A percentile compares a stretch with the other conserved stretches of the same genome.
These are phyloP conservation scores for Galeruca laticollis DNA, from an alignment of 2,888 invertebrate genomes.

Conservation along the genomic window DNA sequence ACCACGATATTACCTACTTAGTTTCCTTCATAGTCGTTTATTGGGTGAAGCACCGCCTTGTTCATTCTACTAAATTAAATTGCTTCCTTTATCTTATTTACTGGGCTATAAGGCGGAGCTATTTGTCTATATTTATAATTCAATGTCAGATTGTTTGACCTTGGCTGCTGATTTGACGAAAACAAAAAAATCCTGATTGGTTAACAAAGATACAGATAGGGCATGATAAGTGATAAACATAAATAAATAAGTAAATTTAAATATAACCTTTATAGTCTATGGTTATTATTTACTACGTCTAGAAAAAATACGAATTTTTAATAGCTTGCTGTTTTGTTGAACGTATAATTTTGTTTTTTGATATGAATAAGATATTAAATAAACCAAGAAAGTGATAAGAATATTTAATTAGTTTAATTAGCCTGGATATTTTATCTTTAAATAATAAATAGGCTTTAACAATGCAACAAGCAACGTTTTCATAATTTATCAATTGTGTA, in stretches of 20 bases:
- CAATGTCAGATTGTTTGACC: conserved; percentile 33
- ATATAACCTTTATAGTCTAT: conserved; percentile 20
- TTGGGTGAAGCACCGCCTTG: background rate
- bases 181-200: conserved; percentile 30
- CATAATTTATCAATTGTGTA: no score
- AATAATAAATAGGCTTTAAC: no score
- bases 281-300: conserved; percentile 8
- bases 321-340: background rate
- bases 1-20: no score
- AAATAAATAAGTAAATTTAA: conserved; percentile 28
- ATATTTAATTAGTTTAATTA: no score
- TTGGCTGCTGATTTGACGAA: conserved; percentile 34
- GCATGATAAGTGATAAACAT: conserved; percentile 31
- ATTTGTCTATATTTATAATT: conserved; percentile 36
- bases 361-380: no score
- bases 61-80: conserved; percentile 3
- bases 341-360: no score
- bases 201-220: conserved; percentile 16
- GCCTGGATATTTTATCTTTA: no score
- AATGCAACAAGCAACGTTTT: conserved; percentile 2
- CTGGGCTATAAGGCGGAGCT: conserved; percentile 28
- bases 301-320: background rate
- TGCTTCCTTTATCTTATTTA: conserved; percentile 4
- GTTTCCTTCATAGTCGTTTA: background rate
- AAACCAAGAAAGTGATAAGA: no score